These are phyloP conservation scores for Apamea sordens DNA, from an alignment of 2,888 invertebrate species.

Conservation along the genomic window DNA sequence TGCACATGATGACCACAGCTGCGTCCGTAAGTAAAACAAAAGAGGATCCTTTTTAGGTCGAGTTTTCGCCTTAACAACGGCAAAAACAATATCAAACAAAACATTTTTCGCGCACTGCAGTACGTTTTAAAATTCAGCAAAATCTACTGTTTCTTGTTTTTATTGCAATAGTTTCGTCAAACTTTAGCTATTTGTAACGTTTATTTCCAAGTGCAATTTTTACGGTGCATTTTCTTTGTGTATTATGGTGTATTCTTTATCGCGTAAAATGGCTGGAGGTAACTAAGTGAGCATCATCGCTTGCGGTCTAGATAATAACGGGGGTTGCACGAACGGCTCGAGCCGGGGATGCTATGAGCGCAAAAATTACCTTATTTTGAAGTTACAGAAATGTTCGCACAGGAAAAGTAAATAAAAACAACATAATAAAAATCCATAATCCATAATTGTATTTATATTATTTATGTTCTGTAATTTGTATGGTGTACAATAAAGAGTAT, in stretches of 20 bases:
- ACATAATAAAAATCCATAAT: background rate
- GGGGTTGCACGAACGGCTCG: conserved; percentile 53
- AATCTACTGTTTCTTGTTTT: conserved; percentile 4
- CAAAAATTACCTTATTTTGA: background rate
- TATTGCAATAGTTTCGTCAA: conserved; percentile 44
- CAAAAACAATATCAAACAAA: background rate
- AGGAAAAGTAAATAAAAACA: background rate
- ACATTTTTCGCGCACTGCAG: background rate
- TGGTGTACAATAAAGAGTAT: too few relatives aligned
- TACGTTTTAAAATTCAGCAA: conserved; percentile 23
- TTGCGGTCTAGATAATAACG: conserved; percentile 62
- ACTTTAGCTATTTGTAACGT: conserved; percentile 36
- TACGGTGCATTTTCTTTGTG: conserved; percentile 35
- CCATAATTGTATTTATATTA: too few relatives aligned
- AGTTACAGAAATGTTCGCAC: background rate
- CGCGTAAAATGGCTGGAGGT: conserved; percentile 56
- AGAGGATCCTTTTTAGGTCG: too few relatives aligned
- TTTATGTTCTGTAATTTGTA: too few relatives aligned
- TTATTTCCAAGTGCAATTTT: conserved; percentile 46
- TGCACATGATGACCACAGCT: too few relatives aligned
- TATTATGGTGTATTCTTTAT: conserved; percentile 38
- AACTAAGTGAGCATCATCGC: conserved; percentile 53
- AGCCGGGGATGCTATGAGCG: conserved; percentile 9
- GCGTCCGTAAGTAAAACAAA: too few relatives aligned
- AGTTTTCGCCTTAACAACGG: background rate